Evolutionary conservation across 2,888 invertebrate species (phyloP), one percentile per base, ranked within the genome.

Genomic region (Tenthredo notha): DNA sequence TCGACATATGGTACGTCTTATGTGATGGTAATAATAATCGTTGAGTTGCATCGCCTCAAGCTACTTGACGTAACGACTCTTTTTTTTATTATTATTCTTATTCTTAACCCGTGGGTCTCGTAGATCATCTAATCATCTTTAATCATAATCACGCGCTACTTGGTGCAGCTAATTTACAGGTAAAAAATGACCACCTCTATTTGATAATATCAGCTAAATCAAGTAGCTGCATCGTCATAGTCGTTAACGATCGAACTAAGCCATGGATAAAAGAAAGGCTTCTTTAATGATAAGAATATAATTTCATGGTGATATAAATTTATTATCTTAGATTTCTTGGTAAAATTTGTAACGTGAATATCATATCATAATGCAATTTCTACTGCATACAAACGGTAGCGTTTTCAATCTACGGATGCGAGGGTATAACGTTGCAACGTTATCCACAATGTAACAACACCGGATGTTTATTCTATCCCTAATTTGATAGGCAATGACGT

Each of bases 121-220:
- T 58, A 47, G 72, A 70, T 85, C 85, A 85, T 85, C 87, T 88
- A 89, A 89, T 89, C 88, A 89, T 89, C 87, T 88, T 89, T 87
- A 89, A 89, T 89, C 89, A 89, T 88, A 89, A 89, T 89, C 88
- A 88, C 87, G 87, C 86, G 84, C 75, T 84, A 85, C 86, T n/a
- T 61, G n/a, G 77, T 18, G 7, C 37, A 7, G 9, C 47, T 54
- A 25, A 33, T 65, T 80, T 43, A 10, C 15, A 25, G 21, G 12
- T 80, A 43, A 61, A 29, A 40, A 80, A 77, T 77, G 40, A 25
- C 21, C 43, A 7, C 37, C 12, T 21, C 15, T 2, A 1, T 1
- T 25, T 5, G 12, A 1, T 15, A 43, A 7, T 2, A 74, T 74
- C 43, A 9, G 40, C 25, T 74, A 25, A 74, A 43, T 12, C 43